Evolutionary conservation across 2,797 vertebrate species (phyloP).

Genomic region (Dendrocincla tyrannina): DNA sequence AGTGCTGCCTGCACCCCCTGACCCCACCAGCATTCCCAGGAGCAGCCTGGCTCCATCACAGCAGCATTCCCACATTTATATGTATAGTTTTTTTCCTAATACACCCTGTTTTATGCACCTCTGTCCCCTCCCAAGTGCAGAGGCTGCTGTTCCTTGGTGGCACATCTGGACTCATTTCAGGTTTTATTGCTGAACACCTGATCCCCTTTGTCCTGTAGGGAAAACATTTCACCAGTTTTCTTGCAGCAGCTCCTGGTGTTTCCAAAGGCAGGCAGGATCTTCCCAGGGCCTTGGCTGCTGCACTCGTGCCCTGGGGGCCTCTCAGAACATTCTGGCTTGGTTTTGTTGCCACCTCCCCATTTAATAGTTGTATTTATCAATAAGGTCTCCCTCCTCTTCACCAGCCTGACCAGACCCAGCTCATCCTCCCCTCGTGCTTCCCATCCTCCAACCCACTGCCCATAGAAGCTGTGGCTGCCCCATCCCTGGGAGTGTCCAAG

Average conservation of each 20-base stretch:
- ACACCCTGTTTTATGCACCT: rapidly evolving
- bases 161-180: neutral
- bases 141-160: neutral
- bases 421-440: neutral
- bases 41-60: neutral
- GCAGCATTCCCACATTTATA: neutral
- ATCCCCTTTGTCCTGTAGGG: rapidly evolving
- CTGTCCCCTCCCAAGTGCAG: rapidly evolving
- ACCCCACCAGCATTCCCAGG: neutral
- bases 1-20: neutral
- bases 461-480: neutral
- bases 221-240: neutral
- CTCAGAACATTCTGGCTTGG: neutral
- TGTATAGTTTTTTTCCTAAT: rapidly evolving
- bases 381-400: neutral
- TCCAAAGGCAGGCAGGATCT: neutral
- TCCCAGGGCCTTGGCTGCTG: neutral
- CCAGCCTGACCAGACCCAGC: neutral
- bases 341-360: neutral
- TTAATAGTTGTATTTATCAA: neutral
- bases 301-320: neutral
- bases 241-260: neutral
- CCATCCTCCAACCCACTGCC: neutral
- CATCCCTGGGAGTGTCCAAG: neutral
- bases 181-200: neutral